Conservation (phyloP, 2,888 invertebrate genomes). For the Tiphia femorata region DNA sequence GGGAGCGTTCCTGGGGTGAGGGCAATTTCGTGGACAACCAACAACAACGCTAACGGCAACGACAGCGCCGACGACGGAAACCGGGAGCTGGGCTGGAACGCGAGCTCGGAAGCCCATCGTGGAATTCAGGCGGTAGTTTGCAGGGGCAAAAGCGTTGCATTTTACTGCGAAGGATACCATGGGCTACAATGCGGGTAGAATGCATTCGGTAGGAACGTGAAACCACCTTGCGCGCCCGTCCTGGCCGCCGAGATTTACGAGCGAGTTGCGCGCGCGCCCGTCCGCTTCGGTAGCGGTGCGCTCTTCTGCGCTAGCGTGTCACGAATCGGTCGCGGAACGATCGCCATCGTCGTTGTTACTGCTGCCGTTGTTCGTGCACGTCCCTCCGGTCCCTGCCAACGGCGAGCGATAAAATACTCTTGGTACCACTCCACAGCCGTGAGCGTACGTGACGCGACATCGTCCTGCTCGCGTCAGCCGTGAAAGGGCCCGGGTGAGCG, state of each 20-base stretch:
- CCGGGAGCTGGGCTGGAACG: no score
- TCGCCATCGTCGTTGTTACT: not conserved
- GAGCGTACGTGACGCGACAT: not conserved
- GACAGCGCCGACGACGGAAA: no score
- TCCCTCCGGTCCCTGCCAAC: not conserved
- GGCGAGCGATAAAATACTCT: conserved; percentile 1
- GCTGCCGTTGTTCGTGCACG: not conserved
- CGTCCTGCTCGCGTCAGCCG: conserved; percentile 19
- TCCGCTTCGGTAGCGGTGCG: not conserved
- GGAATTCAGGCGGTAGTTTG: not conserved
- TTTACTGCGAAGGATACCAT: not conserved
- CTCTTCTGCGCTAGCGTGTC: no score
- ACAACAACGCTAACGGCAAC: no score
- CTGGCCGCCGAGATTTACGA: conserved; percentile 38
- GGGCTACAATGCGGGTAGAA: not conserved
- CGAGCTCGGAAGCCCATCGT: no score
- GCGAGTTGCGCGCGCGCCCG: conserved; percentile 27
- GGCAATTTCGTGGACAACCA: no score
- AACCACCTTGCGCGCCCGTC: conserved; percentile 15
- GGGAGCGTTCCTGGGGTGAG: no score
- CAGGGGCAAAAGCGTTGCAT: not conserved
- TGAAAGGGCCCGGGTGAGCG: conserved; percentile 34
- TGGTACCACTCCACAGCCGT: not conserved
- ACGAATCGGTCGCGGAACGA: conserved; percentile 29
- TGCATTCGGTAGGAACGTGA: not conserved